Percentiles rank a stretch among this genome's conserved stretches.
Evolutionary conservation across 2,113 vertebrate genomes (phyloP).

Genomic region (Protobothrops mucrosquamatus): DNA sequence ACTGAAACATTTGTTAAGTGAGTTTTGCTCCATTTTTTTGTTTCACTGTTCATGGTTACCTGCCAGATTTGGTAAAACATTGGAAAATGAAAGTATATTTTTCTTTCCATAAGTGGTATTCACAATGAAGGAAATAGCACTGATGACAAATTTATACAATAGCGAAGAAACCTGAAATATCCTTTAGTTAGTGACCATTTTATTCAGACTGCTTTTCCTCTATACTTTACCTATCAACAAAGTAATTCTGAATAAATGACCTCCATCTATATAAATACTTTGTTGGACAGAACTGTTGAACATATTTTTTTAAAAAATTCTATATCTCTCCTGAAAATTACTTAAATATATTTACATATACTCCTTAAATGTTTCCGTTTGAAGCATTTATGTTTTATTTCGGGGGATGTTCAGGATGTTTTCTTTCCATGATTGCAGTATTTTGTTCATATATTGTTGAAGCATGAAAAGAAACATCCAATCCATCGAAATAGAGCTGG

Average conservation of each 20-base stretch:
- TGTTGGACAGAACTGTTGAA: neutral
- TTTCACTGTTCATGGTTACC: neutral
- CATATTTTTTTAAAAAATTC: neutral
- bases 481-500: too few relatives aligned
- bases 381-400: neutral
- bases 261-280: neutral
- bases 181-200: neutral
- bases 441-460: neutral
- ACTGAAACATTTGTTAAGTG: too few relatives aligned
- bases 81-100: neutral
- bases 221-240: neutral
- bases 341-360: neutral
- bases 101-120: neutral
- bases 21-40: too few relatives aligned
- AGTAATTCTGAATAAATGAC: neutral
- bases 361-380: neutral
- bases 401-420: neutral
- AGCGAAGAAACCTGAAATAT: neutral
- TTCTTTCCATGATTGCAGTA: neutral
- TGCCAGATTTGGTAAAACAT: neutral
- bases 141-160: neutral
- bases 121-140: neutral
- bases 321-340: neutral
- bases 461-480: neutral
- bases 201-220: neutral